phyloP scores from a whole-genome alignment of 2,797 vertebrate species.

The Acipenser oxyrinchus region DNA sequence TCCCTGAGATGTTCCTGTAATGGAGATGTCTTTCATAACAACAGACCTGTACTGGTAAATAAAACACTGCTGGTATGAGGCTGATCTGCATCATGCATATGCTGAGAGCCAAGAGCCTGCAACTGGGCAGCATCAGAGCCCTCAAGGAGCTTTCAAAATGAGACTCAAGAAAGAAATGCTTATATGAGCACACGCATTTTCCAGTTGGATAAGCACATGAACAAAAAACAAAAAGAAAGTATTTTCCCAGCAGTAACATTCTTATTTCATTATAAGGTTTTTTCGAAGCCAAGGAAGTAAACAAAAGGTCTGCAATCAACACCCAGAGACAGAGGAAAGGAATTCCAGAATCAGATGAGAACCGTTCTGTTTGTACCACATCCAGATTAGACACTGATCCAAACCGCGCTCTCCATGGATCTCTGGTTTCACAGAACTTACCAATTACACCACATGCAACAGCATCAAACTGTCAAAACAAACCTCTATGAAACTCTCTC shows the following conservation, averaged over 20 bases:
- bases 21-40: too few relatives aligned
- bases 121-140: background rate
- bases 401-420: conserved; percentile 22
- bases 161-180: conserved; percentile 13
- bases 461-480: conserved; percentile 19
- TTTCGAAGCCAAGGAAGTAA: conserved; percentile 51
- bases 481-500: conserved; percentile 15
- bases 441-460: conserved; percentile 23
- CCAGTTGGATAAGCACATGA: conserved; percentile 53
- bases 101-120: too few relatives aligned
- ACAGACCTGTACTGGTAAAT: too few relatives aligned
- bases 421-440: conserved; percentile 23
- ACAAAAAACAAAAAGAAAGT: conserved; percentile 34
- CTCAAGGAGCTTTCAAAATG: conserved; percentile 28
- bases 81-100: too few relatives aligned
- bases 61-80: too few relatives aligned
- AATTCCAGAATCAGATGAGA: conserved; percentile 29
- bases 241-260: conserved; percentile 48
- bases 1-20: too few relatives aligned
- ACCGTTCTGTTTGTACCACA: conserved; percentile 25
- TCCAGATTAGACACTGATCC: conserved; percentile 23
- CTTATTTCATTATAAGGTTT: conserved; percentile 55
- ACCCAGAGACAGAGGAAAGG: conserved; percentile 36
- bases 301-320: conserved; percentile 50
- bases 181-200: conserved; percentile 56